These are phyloP conservation scores for Montipora foliosa DNA, from an alignment of 64 coral and sea anemone genomes.

Conservation along the genomic window DNA sequence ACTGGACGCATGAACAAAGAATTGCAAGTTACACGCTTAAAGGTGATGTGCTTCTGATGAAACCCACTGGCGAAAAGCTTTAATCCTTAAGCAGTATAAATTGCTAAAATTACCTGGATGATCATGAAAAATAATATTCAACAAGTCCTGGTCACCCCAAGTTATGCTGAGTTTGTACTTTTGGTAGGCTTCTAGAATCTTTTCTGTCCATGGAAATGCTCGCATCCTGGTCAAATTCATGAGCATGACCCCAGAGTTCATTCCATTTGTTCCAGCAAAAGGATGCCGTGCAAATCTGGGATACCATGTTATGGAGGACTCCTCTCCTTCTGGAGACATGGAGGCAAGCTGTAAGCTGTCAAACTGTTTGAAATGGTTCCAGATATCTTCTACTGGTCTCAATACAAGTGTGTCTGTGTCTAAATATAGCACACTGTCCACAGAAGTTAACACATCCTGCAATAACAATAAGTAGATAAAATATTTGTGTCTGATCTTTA, in stretches of 20 bases:
- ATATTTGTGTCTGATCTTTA: background rate
- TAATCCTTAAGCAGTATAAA: background rate
- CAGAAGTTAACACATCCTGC: slow-evolving; percentile 43
- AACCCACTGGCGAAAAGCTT: no score
- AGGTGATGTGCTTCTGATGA: no score
- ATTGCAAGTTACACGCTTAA: no score
- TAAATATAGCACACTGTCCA: slow-evolving; percentile 83
- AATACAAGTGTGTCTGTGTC: slow-evolving; percentile 83
- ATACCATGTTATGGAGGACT: slow-evolving; percentile 75
- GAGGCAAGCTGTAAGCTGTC: slow-evolving; percentile 72
- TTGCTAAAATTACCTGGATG: slow-evolving; percentile 74
- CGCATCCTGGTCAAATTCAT: slow-evolving; percentile 96
- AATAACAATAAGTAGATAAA: background rate
- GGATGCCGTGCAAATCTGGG: slow-evolving; percentile 93
- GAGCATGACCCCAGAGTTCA: slow-evolving; percentile 95
- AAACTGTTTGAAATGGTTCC: slow-evolving; percentile 80
- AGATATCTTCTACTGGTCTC: slow-evolving; percentile 79
- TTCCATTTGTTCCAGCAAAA: slow-evolving; percentile 82
- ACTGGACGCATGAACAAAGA: no score
- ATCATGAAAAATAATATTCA: slow-evolving; percentile 90
- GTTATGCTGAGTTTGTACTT: slow-evolving; percentile 89
- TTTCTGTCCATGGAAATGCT: slow-evolving; percentile 68
- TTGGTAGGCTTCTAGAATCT: slow-evolving; percentile 71
- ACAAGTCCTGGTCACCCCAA: slow-evolving; percentile 93
- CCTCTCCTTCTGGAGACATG: slow-evolving; percentile 78